Percentiles rank a stretch among this genome's conserved stretches.
These are phyloP conservation scores for Hippopotamus amphibius DNA, from an alignment of 2,113 vertebrate species.

Conservation along the genomic window DNA sequence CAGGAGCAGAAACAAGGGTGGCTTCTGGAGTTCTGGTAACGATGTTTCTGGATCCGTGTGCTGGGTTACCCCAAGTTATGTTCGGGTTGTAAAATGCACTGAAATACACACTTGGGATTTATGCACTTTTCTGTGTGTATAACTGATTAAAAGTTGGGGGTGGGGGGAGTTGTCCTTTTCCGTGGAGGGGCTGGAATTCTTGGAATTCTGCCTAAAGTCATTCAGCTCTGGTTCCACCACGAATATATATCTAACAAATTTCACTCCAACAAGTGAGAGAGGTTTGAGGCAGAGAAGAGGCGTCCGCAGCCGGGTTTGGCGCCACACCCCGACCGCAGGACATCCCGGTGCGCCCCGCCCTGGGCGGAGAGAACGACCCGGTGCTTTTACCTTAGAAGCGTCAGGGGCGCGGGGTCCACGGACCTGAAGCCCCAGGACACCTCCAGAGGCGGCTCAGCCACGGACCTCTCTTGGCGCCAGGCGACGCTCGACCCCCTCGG, in stretches of 20 bases:
- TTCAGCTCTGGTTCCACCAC: neutral
- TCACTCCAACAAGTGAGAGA: neutral
- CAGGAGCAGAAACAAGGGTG: neutral
- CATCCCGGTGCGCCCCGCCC: fast-evolving
- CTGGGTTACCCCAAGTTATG: neutral
- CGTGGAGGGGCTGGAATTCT: neutral
- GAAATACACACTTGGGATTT: neutral
- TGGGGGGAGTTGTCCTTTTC: neutral
- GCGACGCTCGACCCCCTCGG: fast-evolving
- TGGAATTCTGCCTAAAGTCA: neutral
- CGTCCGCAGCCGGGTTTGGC: fast-evolving
- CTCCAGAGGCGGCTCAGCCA: neutral
- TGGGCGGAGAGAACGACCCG: fast-evolving
- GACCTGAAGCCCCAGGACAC: too few relatives aligned
- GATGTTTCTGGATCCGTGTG: neutral
- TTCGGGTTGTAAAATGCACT: neutral
- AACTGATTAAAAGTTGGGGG: neutral
- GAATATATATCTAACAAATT: neutral
- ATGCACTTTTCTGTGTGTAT: neutral
- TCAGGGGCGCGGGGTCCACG: fast-evolving
- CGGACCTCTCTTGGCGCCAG: neutral
- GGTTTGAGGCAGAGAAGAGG: too few relatives aligned
- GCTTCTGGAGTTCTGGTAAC: neutral
- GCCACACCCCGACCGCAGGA: neutral
- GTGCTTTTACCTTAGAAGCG: too few relatives aligned